These are phyloP conservation scores for Epicampocera succincta DNA, from an alignment of 2,888 invertebrate species.

Conservation along the genomic window DNA sequence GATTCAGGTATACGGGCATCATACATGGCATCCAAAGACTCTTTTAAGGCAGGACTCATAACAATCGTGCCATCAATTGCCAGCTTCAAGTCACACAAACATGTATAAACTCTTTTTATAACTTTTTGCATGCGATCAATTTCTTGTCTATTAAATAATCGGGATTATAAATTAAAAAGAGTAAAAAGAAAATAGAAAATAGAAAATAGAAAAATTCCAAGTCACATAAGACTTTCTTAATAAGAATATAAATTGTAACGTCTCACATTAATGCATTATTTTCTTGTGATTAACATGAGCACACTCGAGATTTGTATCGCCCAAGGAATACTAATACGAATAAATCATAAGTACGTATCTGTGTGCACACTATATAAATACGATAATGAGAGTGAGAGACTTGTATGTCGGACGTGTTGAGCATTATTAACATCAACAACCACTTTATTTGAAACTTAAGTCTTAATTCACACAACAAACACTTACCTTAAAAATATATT, in stretches of 20 bases:
- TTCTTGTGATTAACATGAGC: conserved; percentile 13
- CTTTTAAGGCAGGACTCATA: conserved; percentile 94
- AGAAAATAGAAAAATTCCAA: neutral
- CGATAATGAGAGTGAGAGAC: conserved; percentile 15
- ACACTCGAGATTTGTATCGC: neutral
- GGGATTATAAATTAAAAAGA: conserved; percentile 4
- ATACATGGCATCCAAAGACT: conserved; percentile 97
- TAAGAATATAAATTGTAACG: neutral
- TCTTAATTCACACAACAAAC: conserved; percentile 9
- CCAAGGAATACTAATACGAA: conserved; percentile 26
- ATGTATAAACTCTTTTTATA: conserved; percentile 89
- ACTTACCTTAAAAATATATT: conserved; percentile 92
- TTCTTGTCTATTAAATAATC: conserved; percentile 84
- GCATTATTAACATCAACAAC: neutral
- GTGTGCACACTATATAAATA: too few relatives aligned
- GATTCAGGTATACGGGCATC: conserved; percentile 95
- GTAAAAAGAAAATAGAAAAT: neutral
- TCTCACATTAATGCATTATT: conserved; percentile 5
- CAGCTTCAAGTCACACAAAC: conserved; percentile 93
- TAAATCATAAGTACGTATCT: too few relatives aligned
- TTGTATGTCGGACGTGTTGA: neutral
- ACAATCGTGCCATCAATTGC: conserved; percentile 99
- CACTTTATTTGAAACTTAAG: conserved; percentile 86
- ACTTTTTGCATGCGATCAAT: conserved; percentile 93
- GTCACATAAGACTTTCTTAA: neutral